phyloP scores from a whole-genome alignment of 2,797 vertebrate genomes.

The Tinamus major region DNA sequence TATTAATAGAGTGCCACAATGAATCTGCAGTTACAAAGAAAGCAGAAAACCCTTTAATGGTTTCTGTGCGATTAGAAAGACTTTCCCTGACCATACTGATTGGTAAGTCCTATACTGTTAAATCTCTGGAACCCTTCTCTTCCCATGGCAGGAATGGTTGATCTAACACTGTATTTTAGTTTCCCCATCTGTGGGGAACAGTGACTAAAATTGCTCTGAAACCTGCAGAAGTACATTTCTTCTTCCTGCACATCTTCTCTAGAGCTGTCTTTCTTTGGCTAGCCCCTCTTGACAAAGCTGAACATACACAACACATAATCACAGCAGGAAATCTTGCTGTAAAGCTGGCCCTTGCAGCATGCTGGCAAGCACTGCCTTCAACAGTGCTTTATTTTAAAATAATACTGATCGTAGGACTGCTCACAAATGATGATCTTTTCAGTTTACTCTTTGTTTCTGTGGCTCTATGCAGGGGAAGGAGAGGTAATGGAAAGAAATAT shows the following conservation, averaged over 20 bases:
- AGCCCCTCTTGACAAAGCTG: neutral
- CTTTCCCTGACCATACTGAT: neutral
- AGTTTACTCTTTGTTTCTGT: neutral
- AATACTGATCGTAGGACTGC: neutral
- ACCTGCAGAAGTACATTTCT: neutral
- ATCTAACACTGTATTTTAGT: neutral
- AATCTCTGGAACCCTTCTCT: neutral
- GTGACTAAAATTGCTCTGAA: neutral
- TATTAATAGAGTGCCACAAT: neutral
- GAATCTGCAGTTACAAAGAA: neutral
- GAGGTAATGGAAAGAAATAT: neutral
- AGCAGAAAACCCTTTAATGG: neutral
- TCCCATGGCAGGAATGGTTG: neutral
- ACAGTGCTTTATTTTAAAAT: neutral
- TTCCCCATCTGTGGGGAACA: neutral
- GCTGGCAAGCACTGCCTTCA: neutral
- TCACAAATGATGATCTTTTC: neutral
- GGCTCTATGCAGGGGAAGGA: neutral
- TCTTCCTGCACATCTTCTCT: neutral
- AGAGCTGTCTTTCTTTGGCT: neutral
- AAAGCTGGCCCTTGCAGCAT: neutral
- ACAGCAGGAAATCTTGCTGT: neutral
- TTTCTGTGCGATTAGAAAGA: neutral
- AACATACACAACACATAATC: neutral
- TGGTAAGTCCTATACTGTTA: neutral